Conservation (phyloP, 2,113 vertebrate species). For the Macrotis lagotis region DNA sequence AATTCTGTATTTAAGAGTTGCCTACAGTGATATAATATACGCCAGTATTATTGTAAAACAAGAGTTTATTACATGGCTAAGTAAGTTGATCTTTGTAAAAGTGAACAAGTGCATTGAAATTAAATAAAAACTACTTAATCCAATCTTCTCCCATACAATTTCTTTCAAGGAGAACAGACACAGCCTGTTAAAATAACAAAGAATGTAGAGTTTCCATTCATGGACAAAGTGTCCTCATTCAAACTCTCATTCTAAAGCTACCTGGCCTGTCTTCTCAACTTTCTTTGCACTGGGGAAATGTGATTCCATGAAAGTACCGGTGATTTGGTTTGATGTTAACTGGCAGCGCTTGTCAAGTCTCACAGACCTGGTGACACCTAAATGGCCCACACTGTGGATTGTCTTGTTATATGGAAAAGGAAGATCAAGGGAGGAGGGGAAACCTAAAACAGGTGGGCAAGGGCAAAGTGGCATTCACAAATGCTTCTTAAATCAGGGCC, state of each 20-base stretch:
- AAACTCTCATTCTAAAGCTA: constrained; percentile 91
- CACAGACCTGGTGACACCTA: constrained; percentile 91
- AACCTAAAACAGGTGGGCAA: constrained; percentile 91
- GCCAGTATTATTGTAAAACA: constrained; percentile 87
- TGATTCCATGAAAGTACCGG: constrained; percentile 88
- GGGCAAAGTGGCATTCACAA: constrained; percentile 88
- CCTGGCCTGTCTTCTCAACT: constrained; percentile 91
- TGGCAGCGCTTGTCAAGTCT: constrained; percentile 88
- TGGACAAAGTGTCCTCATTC: constrained; percentile 97
- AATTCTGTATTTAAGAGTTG: constrained; percentile 83
- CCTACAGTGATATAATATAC: constrained; percentile 84
- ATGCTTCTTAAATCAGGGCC: constrained; percentile 85
- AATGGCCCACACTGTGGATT: constrained; percentile 91
- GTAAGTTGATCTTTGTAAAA: constrained; percentile 92
- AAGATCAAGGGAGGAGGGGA: constrained; percentile 89
- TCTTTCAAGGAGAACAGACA: constrained; percentile 94
- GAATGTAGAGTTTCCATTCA: constrained; percentile 96
- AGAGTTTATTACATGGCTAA: constrained; percentile 89
- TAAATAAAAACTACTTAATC: constrained; percentile 95
- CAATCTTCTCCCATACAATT: constrained; percentile 88
- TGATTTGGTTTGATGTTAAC: constrained; percentile 92
- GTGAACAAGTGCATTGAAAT: constrained; percentile 90
- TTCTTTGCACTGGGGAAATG: constrained; percentile 91
- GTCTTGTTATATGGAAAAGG: constrained; percentile 91
- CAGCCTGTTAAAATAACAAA: constrained; percentile 99